These are phyloP conservation scores for Lomographa bimaculata DNA, from an alignment of 2,888 invertebrate genomes.

Conservation along the genomic window DNA sequence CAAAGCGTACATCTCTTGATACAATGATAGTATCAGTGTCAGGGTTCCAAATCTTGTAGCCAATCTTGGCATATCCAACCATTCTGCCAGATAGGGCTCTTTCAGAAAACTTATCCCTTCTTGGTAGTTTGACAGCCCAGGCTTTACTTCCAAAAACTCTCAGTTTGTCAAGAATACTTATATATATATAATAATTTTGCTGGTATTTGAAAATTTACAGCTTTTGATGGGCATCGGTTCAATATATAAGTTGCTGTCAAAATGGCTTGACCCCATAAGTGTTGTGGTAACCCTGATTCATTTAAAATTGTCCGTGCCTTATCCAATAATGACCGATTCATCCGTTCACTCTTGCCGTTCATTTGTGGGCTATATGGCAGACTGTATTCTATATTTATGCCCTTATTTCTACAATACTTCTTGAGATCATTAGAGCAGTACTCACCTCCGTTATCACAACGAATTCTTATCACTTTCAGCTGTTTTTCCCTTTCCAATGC, in stretches of 20 bases:
- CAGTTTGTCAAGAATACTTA: neutral
- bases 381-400: neutral
- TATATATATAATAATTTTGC: too few relatives aligned
- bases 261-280: neutral
- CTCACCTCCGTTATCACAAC: neutral
- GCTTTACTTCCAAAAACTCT: conserved; percentile 12
- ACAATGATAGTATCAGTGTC: conserved; percentile 11
- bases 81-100: conserved; percentile 13
- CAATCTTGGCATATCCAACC: conserved; percentile 19
- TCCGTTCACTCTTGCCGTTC: neutral
- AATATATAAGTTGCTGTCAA: too few relatives aligned
- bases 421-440: neutral
- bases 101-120: conserved; percentile 2
- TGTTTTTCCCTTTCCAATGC: neutral
- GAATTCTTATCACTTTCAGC: neutral
- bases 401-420: neutral
- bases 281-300: neutral
- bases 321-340: neutral
- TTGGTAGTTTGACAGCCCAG: conserved; percentile 10
- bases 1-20: conserved; percentile 20
- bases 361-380: neutral
- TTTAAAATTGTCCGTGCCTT: neutral
- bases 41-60: conserved; percentile 21
- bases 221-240: too few relatives aligned
- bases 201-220: too few relatives aligned